Conservation (phyloP, 2,797 vertebrate species). For the Ateles fusciceps region DNA sequence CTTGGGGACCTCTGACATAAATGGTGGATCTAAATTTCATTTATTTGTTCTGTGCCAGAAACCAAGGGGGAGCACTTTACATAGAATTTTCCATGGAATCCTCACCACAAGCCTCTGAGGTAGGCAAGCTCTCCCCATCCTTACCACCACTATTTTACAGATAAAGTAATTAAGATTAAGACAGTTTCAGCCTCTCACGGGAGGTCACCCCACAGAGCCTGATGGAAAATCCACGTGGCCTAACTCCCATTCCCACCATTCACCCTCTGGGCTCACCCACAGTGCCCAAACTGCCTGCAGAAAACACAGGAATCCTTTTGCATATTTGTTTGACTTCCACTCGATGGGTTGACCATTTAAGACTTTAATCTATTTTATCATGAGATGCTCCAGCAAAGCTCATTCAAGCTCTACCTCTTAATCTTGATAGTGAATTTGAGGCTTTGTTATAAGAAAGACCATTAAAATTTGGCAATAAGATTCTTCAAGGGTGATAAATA, state of each 20-base stretch:
- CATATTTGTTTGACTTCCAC: background rate
- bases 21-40: background rate
- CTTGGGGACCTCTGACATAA: background rate
- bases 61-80: background rate
- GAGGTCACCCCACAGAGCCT: background rate
- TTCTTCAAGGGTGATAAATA: slow-evolving; percentile 84
- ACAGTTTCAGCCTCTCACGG: fast-evolving
- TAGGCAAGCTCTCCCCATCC: background rate
- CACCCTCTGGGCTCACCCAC: background rate
- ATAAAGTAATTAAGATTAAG: background rate
- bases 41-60: background rate
- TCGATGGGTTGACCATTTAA: background rate
- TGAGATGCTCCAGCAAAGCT: slow-evolving; percentile 42
- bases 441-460: slow-evolving; percentile 82
- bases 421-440: slow-evolving; percentile 81
- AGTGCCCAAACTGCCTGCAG: background rate
- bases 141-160: background rate
- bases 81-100: background rate
- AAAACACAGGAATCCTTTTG: background rate
- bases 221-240: background rate
- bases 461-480: slow-evolving; percentile 82
- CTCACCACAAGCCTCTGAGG: background rate
- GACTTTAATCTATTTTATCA: slow-evolving; percentile 65
- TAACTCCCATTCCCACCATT: background rate
- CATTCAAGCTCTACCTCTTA: slow-evolving; percentile 65